Conservation (phyloP, 2,888 invertebrate species). For the Brachynemurus nebulosus region DNA sequence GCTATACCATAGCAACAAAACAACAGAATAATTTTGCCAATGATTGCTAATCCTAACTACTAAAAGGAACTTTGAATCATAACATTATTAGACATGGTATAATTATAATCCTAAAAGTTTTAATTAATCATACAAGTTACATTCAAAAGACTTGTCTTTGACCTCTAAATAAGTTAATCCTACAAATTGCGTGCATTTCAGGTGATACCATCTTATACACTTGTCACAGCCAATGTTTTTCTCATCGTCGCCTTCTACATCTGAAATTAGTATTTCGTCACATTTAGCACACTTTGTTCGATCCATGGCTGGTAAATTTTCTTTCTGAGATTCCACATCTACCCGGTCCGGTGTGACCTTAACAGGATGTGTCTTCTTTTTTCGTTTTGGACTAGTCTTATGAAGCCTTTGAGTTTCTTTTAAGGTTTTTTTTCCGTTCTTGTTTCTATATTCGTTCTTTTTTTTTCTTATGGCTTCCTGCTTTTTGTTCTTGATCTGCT, state of each 20-base stretch:
- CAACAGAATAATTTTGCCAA: no score
- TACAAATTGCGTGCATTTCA: constrained; percentile 18
- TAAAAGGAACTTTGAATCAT: no score
- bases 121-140: constrained; percentile 13
- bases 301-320: constrained; percentile 13
- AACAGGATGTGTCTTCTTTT: constrained; percentile 8
- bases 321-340: constrained; percentile 14
- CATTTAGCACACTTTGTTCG: constrained; percentile 18
- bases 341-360: constrained; percentile 11
- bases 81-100: no score
- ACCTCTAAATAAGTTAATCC: constrained; percentile 11
- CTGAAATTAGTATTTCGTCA: constrained; percentile 17
- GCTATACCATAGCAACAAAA: no score
- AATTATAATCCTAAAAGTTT: constrained; percentile 8
- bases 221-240: constrained; percentile 19
- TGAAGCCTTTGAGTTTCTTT: constrained; percentile 15
- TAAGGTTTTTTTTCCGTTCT: neutral
- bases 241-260: no score
- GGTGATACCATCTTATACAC: constrained; percentile 15
- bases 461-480: constrained; percentile 10
- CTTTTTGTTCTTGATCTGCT: constrained; percentile 18
- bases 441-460: constrained; percentile 12
- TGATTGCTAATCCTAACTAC: no score
- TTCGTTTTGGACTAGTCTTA: constrained; percentile 16
- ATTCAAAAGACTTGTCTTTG: constrained; percentile 15